Base-by-base conservation (phyloP, 1,140 invertebrate genomes). In the Rhizoglyphus robini region DNA sequence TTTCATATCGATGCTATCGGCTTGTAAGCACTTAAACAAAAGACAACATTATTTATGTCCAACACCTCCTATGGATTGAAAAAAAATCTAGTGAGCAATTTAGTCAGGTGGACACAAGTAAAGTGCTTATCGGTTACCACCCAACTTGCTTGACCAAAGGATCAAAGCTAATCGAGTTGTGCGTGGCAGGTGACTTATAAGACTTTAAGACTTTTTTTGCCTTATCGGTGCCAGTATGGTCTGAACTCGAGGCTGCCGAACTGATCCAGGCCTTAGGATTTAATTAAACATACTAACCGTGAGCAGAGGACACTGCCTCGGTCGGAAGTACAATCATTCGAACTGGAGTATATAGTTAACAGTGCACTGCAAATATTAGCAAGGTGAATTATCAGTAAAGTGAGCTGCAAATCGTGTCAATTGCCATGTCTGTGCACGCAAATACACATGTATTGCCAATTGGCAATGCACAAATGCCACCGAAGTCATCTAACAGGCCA, bases 281-380 rank as follows among this genome's bases (percentile, higher is more conserved):
- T 60, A 60, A 60, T 60, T 60, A 60, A 46, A 20, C 27, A 34
- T 60, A 60, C 13, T 60, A 60, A 11, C 29, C 15, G 58, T 25
- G 8, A 25, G 8, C 23, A 54, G 51, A 54, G 51, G 51, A 5
- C 8, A 18, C n/a, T n/a, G 8, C 8, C 8, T 41, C 36, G 18
- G 8, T 41, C 36, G 18, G 18, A 11, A 41, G 18, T 8, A 18
- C 36, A 41, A 41, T 18, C 36, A 41, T 18, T 8, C 8, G n/a
- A n/a, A n/a, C n/a, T 41, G 20, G 23, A 54, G 51, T 54, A 54
- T 11, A 54, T 54, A 54, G 51, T 54, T 8, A 23, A 54, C 36
- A 41, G 18, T 18, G 36, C 18, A 18, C 51, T 20, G 20, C 51
- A 54, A 5, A 54, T 20, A 54, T 20, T 8, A 20, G 20, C 8